Base-by-base conservation (phyloP, 2,797 vertebrate species). In the Coregonus sp. region DNA sequence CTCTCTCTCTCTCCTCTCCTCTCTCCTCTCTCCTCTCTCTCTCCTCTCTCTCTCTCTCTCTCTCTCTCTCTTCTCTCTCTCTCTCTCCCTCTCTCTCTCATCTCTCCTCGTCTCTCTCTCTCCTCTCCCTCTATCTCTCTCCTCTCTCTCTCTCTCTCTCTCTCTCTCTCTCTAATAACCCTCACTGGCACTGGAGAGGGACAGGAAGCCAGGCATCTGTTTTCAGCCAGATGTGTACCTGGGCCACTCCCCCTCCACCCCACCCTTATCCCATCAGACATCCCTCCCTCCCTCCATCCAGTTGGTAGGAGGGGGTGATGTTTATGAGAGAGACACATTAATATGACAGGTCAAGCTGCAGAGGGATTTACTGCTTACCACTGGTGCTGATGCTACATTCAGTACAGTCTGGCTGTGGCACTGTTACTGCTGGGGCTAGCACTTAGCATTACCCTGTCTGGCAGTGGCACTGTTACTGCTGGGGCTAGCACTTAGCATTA, bases 301-400 rank as follows among this genome's bases (percentile, higher is more conserved):
- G 78, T 73, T 50, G 71, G 82, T 80, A 25, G 7, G 63, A 65
- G 85, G 83, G 82, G 85, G 79, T 80, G 78, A 79, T 89, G 88
- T 88, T 89, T 86, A 86, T 87, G 88, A 82, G 79, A 73, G 61
- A 75, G 66, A 54, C 16, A 87, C 88, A 85, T 91, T 89, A 91
- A 90, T 92, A 88, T 91, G 90, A 92, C 87, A 88, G 85, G 91
- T 89, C 88, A 85, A 90, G 92, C 79, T 82, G 82, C 84, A 83
- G 78, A 84, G 82, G 89, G 87, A 88, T 89, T 92, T 89, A 86
- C 70, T 54, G 75, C 74, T 56, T 81, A 81, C 75, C 81, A 81
- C 74, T 67, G 73, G 40, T 70, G 65, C 52, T 73, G 72, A 70
- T 54, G 51, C 65, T 31, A 9, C 54, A 18, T 33, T 51, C 73